A percentile compares a stretch with the other conserved stretches of the same genome.
These are phyloP conservation scores for Netelia melanura DNA, from an alignment of 2,888 invertebrate genomes.

Conservation along the genomic window DNA sequence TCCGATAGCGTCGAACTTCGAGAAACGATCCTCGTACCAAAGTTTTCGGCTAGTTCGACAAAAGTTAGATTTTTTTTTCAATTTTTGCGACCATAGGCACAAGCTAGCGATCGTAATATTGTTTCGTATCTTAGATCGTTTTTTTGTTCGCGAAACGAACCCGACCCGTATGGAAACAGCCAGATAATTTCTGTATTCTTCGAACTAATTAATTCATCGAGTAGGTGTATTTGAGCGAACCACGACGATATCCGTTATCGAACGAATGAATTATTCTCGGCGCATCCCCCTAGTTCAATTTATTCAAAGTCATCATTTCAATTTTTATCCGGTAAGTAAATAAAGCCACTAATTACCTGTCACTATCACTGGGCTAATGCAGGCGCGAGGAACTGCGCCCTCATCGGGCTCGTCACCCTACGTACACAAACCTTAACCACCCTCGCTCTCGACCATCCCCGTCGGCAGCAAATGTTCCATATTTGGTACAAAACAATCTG, in stretches of 20 bases:
- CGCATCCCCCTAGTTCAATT: not conserved
- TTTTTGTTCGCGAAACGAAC: no score
- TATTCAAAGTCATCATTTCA: not conserved
- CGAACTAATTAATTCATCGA: no score
- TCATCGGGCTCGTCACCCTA: not conserved
- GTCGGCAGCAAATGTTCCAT: not conserved
- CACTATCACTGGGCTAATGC: not conserved
- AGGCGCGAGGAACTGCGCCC: not conserved
- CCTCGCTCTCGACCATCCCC: not conserved
- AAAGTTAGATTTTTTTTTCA: no score
- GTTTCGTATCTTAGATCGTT: no score
- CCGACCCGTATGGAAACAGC: no score
- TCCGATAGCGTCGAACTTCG: not conserved
- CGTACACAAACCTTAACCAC: not conserved
- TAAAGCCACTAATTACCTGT: not conserved
- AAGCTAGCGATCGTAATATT: no score
- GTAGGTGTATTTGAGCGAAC: no score
- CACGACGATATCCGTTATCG: no score
- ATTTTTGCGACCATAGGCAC: no score
- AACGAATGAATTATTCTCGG: no score
- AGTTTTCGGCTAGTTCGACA: not conserved
- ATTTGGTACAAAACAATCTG: not conserved
- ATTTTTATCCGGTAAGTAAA: not conserved
- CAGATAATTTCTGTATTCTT: no score
- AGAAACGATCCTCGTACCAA: not conserved